Percentiles rank a stretch among this genome's conserved stretches.
Conservation (phyloP, 2,797 vertebrate species). For the Coendou prehensilis region DNA sequence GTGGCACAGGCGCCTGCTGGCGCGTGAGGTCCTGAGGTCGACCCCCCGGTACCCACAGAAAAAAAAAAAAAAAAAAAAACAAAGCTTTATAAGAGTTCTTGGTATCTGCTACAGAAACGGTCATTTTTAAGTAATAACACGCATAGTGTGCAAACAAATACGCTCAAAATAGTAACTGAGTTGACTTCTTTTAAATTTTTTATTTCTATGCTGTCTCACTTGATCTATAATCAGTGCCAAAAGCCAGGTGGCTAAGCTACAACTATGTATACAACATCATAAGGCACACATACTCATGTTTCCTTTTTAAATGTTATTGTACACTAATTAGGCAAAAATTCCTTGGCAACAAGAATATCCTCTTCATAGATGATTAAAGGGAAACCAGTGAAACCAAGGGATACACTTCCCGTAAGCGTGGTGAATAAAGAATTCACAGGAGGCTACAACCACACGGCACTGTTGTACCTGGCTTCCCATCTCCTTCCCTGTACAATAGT, state of each 20-base stretch:
- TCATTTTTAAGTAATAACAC: background rate
- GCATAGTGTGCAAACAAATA: background rate
- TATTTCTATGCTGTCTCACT: background rate
- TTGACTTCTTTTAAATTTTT: background rate
- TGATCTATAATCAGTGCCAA: slow-evolving; percentile 5
- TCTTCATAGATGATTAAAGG: background rate
- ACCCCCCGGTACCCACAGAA: too few relatives aligned
- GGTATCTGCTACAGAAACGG: background rate
- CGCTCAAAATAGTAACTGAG: background rate
- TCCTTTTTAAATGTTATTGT: slow-evolving; percentile 8
- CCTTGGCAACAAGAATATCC: background rate
- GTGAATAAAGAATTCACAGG: background rate
- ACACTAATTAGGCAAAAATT: background rate
- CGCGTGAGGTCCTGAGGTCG: too few relatives aligned
- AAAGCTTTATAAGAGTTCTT: slow-evolving; percentile 4
- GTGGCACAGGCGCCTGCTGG: too few relatives aligned
- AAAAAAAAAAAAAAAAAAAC: too few relatives aligned
- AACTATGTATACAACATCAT: background rate
- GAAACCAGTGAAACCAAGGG: background rate
- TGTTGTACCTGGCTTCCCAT: background rate
- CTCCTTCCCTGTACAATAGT: background rate
- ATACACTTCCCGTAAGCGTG: background rate
- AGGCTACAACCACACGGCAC: background rate
- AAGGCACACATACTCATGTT: background rate
- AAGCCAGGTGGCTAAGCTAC: background rate